These are phyloP conservation scores for Parnassius orleans DNA, from an alignment of 2,888 invertebrate species.

Conservation along the genomic window DNA sequence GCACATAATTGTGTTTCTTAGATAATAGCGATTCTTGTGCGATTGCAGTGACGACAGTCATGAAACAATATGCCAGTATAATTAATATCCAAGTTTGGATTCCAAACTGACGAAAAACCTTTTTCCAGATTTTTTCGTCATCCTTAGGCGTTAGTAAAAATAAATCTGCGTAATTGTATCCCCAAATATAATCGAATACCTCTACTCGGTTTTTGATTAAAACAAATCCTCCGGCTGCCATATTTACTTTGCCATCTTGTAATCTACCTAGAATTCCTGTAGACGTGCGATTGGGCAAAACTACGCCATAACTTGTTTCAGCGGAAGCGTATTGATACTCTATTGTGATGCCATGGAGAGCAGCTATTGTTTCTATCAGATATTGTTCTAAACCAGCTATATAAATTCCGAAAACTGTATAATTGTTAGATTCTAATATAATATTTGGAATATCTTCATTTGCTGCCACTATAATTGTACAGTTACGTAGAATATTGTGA, in stretches of 20 bases:
- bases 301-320: slow-evolving; percentile 39
- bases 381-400: slow-evolving; percentile 52
- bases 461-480: slow-evolving; percentile 45
- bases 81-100: slow-evolving; percentile 48
- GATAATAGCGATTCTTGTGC: slow-evolving; percentile 30
- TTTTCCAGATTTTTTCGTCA: slow-evolving; percentile 46
- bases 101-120: slow-evolving; percentile 50
- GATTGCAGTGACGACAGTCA: slow-evolving; percentile 34
- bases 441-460: slow-evolving; percentile 44
- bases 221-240: slow-evolving; percentile 49
- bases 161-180: slow-evolving; percentile 45
- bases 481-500: slow-evolving; percentile 39
- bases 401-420: slow-evolving; percentile 36
- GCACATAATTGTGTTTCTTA: slow-evolving; percentile 32
- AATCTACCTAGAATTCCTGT: slow-evolving; percentile 48
- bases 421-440: slow-evolving; percentile 40
- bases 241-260: slow-evolving; percentile 42
- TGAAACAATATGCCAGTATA: slow-evolving; percentile 36
- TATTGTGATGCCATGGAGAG: slow-evolving; percentile 40
- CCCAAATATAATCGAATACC: slow-evolving; percentile 54
- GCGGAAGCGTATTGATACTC: slow-evolving; percentile 36
- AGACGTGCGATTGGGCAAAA: slow-evolving; percentile 48
- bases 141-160: slow-evolving; percentile 44
- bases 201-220: slow-evolving; percentile 50
- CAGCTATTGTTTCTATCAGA: slow-evolving; percentile 46